Conservation (phyloP, 2,888 invertebrate genomes). For the Drosophila dives region DNA sequence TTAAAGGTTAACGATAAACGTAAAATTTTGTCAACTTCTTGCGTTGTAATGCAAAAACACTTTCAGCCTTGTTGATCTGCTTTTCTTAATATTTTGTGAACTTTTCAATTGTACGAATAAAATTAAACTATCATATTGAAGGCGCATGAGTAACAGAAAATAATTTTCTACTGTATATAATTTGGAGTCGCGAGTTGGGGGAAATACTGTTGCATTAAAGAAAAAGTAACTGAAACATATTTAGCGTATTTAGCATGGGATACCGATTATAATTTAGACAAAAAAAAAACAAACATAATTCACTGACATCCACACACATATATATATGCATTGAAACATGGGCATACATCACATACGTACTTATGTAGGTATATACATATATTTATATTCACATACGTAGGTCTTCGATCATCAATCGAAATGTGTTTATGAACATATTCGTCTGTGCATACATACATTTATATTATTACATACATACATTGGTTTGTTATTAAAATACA, state of each 20-base stretch:
- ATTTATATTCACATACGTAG: not conserved
- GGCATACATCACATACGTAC: constrained; percentile 22
- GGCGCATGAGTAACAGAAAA: constrained; percentile 83
- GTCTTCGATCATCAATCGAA: not conserved
- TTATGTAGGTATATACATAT: not conserved
- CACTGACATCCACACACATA: constrained; percentile 23
- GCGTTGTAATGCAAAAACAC: constrained; percentile 20
- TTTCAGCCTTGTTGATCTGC: constrained; percentile 38
- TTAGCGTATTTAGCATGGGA: constrained; percentile 60
- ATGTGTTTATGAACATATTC: not conserved
- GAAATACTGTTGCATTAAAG: constrained; percentile 79
- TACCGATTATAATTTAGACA: constrained; percentile 73
- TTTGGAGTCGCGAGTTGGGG: constrained; percentile 82
- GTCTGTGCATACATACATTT: not conserved
- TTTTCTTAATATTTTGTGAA: constrained; percentile 69
- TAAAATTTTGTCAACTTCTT: constrained; percentile 40
- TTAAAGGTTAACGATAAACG: constrained; percentile 42
- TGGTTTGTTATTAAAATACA: constrained; percentile 4
- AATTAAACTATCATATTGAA: constrained; percentile 82
- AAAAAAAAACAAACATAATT: constrained; percentile 28
- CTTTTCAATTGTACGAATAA: constrained; percentile 84
- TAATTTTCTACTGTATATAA: constrained; percentile 83
- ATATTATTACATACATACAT: not conserved
- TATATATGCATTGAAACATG: constrained; percentile 1
- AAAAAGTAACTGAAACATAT: constrained; percentile 73